Percentiles rank a stretch among this genome's conserved stretches.
phyloP scores from a whole-genome alignment of 2,797 vertebrate genomes.

The Lepilemur septentrionalis region DNA sequence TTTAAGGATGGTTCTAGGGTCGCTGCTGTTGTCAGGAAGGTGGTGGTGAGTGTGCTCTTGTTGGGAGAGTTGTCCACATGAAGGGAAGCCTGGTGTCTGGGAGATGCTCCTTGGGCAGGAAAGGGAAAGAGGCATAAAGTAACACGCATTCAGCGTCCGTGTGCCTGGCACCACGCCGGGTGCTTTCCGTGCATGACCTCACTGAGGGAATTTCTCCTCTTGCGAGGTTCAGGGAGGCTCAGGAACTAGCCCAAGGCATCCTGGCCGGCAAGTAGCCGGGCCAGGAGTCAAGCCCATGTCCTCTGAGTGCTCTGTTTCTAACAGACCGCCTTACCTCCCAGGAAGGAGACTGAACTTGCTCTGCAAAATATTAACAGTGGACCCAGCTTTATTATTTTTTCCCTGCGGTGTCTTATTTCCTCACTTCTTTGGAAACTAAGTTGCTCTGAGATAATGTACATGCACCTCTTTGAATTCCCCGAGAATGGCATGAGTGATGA shows the following conservation, averaged over 20 bases:
- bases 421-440: background rate
- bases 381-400: background rate
- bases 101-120: background rate
- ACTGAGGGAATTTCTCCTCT: fast-evolving
- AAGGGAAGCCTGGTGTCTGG: background rate
- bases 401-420: background rate
- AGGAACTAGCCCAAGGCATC: background rate
- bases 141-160: background rate
- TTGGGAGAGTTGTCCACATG: background rate
- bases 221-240: background rate
- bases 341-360: background rate
- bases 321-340: background rate
- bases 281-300: background rate
- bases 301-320: background rate
- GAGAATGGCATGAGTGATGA: background rate
- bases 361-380: background rate
- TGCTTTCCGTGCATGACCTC: background rate
- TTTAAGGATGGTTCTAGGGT: background rate
- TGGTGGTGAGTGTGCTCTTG: background rate
- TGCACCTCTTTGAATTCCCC: background rate
- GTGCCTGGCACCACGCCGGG: background rate
- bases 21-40: background rate
- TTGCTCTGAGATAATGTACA: background rate
- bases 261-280: background rate
- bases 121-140: too few relatives aligned